These are phyloP conservation scores for Lepus townsendii DNA, from an alignment of 2,797 vertebrate species.

Conservation along the genomic window DNA sequence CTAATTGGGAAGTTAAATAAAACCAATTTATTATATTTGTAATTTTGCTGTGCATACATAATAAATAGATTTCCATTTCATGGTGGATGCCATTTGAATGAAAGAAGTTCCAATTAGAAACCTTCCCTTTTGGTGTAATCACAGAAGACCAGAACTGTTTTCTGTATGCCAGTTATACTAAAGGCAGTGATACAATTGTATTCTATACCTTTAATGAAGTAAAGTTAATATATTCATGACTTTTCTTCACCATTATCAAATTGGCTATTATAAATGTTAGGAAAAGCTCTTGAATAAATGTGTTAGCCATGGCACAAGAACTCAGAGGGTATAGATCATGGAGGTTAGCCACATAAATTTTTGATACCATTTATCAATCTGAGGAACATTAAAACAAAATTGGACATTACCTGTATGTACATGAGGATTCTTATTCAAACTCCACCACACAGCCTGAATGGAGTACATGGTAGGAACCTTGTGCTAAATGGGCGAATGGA, in stretches of 20 bases:
- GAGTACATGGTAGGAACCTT: neutral
- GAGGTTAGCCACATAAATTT: neutral
- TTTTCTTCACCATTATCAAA: neutral
- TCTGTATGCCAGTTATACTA: neutral
- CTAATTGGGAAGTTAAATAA: conserved; percentile 54
- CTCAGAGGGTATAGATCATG: neutral
- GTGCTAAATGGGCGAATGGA: neutral
- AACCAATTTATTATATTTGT: conserved; percentile 51
- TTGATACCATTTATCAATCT: neutral
- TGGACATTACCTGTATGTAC: neutral
- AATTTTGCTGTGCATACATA: neutral
- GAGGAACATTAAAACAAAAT: neutral
- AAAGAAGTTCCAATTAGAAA: conserved; percentile 54
- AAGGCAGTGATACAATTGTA: neutral
- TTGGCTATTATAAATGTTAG: neutral
- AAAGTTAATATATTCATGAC: neutral
- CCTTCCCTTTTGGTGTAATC: neutral
- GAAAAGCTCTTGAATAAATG: neutral
- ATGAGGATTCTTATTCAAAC: neutral
- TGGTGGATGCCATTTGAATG: conserved; percentile 18
- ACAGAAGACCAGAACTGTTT: conserved; percentile 2
- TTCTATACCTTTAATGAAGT: neutral
- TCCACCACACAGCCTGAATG: neutral
- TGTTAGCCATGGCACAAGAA: neutral
- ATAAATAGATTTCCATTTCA: conserved; percentile 43